Percentiles rank a stretch among this genome's conserved stretches.
These are phyloP conservation scores for Cephalopterus ornatus DNA, from an alignment of 2,113 vertebrate species.

Conservation along the genomic window DNA sequence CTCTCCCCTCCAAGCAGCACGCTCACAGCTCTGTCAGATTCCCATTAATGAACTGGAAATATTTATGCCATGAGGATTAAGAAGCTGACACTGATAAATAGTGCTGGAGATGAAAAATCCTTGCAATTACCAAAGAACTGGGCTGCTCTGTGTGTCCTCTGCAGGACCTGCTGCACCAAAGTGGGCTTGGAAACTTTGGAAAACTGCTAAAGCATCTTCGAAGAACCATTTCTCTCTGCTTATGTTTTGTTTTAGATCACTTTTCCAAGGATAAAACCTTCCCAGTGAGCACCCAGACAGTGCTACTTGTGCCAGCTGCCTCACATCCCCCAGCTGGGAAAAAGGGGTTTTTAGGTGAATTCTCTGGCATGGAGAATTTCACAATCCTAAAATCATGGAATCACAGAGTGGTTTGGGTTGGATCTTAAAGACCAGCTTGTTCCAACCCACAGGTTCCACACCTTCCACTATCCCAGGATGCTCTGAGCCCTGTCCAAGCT, in stretches of 20 bases:
- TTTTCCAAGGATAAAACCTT: background rate
- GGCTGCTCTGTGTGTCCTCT: background rate
- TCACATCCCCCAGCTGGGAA: background rate
- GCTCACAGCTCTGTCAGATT: background rate
- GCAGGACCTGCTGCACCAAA: background rate
- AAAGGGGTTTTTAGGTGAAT: background rate
- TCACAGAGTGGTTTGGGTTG: no score
- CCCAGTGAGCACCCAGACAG: accelerated
- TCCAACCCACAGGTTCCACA: background rate
- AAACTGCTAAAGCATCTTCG: background rate
- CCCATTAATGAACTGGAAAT: background rate
- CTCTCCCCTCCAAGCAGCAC: background rate
- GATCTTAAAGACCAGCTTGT: background rate
- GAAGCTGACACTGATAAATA: background rate
- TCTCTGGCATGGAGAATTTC: background rate
- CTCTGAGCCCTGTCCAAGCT: background rate
- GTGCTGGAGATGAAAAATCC: background rate
- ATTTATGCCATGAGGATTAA: background rate
- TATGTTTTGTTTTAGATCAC: accelerated
- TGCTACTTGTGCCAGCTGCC: accelerated
- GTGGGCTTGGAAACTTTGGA: background rate
- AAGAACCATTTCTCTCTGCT: background rate
- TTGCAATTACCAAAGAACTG: background rate
- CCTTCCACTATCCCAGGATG: background rate
- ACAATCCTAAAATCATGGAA: no score